Percentiles rank a stretch among this genome's conserved stretches.
phyloP scores from a whole-genome alignment of 1,140 invertebrate species.

The Asobara japonica region DNA sequence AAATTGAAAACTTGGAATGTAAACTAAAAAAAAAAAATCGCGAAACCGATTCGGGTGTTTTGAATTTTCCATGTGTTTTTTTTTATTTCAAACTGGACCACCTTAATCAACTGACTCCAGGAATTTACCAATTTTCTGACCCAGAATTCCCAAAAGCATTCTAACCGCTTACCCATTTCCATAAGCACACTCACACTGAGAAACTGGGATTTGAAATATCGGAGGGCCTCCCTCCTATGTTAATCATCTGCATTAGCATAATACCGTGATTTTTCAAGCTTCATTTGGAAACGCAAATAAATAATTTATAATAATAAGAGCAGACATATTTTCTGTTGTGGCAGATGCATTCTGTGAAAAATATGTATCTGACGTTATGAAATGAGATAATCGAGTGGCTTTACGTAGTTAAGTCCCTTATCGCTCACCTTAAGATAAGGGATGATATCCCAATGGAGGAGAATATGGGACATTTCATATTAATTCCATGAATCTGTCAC shows the following conservation, averaged over 20 bases:
- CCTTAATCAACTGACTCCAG: no score
- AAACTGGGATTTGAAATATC: slow-evolving; percentile 60
- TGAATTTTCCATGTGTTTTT: no score
- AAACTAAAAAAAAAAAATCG: no score
- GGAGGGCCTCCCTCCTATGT: slow-evolving; percentile 60
- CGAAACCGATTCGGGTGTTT: no score
- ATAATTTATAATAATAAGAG: slow-evolving; percentile 67
- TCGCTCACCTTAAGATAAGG: neutral
- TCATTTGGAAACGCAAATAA: slow-evolving; percentile 68
- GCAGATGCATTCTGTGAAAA: slow-evolving; percentile 26
- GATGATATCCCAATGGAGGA: no score
- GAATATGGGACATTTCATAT: no score
- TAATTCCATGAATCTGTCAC: no score
- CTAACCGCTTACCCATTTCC: slow-evolving; percentile 30
- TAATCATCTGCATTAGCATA: slow-evolving; percentile 66
- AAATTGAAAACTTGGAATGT: no score
- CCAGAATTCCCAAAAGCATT: neutral
- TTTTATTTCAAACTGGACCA: no score
- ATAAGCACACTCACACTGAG: neutral
- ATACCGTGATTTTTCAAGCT: slow-evolving; percentile 67
- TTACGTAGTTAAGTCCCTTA: neutral
- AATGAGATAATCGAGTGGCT: neutral
- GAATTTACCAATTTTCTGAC: neutral
- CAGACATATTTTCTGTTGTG: slow-evolving; percentile 42
- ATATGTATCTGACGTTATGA: neutral